These are phyloP conservation scores for Anguilla obscura DNA, from an alignment of 2,797 vertebrate genomes.

Conservation along the genomic window DNA sequence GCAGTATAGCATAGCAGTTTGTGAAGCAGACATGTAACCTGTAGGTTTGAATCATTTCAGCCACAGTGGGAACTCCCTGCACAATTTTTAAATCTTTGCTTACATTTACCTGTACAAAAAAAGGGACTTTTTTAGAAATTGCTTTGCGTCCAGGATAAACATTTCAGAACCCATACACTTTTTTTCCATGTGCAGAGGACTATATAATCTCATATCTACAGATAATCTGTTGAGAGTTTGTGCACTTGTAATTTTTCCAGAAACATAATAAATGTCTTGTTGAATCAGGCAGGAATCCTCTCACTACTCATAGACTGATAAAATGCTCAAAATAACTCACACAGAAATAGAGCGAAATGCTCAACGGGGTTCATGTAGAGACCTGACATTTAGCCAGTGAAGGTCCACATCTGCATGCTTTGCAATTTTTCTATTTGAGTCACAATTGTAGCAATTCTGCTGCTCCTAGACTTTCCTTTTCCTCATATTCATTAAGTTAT, in stretches of 20 bases:
- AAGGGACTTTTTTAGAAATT: background rate
- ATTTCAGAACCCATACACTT: background rate
- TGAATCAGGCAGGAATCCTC: background rate
- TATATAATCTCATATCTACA: background rate
- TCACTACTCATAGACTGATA: background rate
- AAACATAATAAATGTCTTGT: background rate
- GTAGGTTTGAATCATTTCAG: background rate
- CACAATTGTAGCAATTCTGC: background rate
- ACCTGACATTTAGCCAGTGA: too few species aligned
- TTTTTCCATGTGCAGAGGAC: background rate
- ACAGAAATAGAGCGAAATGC: background rate
- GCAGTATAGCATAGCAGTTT: background rate
- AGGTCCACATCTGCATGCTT: background rate
- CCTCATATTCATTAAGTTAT: background rate
- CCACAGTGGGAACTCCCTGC: background rate
- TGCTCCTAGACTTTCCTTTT: background rate
- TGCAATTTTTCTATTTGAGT: background rate
- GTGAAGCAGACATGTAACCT: background rate
- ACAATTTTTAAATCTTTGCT: too few species aligned
- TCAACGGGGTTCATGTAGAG: background rate
- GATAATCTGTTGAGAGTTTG: background rate
- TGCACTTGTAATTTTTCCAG: background rate
- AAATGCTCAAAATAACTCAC: background rate
- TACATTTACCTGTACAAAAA: background rate
- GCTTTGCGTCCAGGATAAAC: background rate